Evolutionary conservation across 2,113 vertebrate genomes (phyloP).

Genomic region (Puffinus mauretanicus): DNA sequence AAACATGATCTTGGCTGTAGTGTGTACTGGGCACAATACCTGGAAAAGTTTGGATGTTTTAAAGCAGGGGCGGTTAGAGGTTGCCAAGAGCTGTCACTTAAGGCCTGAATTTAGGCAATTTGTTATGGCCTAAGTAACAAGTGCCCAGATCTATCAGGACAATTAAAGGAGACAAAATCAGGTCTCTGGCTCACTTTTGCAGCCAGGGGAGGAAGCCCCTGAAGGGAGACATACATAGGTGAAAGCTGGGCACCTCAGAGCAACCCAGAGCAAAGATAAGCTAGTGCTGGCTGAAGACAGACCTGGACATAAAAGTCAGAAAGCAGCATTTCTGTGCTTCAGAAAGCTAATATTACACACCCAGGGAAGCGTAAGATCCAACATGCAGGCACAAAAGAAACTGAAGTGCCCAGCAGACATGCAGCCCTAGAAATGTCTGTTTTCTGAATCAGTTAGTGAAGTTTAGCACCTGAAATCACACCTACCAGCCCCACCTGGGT

Average conservation of each 20-base stretch:
- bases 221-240: background rate
- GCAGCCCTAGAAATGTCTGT: background rate
- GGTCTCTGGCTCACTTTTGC: background rate
- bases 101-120: background rate
- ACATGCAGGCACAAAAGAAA: background rate
- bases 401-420: background rate
- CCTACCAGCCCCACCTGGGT: background rate
- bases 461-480: background rate
- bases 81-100: background rate
- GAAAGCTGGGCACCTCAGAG: background rate
- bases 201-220: background rate
- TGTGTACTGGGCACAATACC: background rate
- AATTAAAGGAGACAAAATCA: background rate
- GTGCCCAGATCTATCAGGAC: background rate
- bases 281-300: background rate
- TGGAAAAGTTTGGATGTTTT: slow-evolving; percentile 7
- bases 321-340: background rate
- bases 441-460: background rate
- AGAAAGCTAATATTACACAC: background rate
- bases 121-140: background rate
- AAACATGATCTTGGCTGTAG: background rate
- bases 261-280: background rate
- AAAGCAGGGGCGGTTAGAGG: background rate
- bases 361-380: background rate
- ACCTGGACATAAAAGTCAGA: background rate